These are phyloP conservation scores for Brachionus rotundiformis DNA, from an alignment of 1,140 invertebrate species.

Conservation along the genomic window DNA sequence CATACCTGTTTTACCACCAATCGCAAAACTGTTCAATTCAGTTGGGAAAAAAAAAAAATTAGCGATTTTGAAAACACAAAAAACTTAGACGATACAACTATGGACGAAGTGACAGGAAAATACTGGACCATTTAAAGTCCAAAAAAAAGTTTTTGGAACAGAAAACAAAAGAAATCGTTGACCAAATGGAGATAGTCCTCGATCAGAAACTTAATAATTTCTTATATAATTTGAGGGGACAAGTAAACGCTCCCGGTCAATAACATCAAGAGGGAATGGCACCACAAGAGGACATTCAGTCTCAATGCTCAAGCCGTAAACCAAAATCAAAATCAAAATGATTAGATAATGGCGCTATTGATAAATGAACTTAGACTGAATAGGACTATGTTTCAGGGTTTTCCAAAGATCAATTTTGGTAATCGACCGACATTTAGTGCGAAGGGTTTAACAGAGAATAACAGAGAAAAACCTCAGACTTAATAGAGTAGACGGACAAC, in stretches of 20 bases:
- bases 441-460: not conserved
- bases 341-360: not conserved
- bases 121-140: conserved; percentile 3
- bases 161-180: conserved; percentile 17
- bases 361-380: conserved; percentile 2
- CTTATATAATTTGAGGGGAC: not conserved
- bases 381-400: conserved; percentile 15
- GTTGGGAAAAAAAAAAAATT: too few relatives aligned
- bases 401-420: conserved; percentile 18
- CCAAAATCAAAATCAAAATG: not conserved
- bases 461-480: not conserved
- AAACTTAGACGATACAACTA: conserved; percentile 11
- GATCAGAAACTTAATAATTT: not conserved
- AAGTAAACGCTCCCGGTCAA: not conserved
- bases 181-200: not conserved
- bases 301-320: not conserved
- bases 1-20: too few relatives aligned
- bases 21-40: too few relatives aligned
- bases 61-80: conserved; percentile 27
- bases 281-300: not conserved
- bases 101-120: conserved; percentile 11
- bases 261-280: not conserved
- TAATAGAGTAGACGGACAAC: not conserved
- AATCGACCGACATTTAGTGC: conserved; percentile 10
- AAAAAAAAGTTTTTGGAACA: not conserved